These are phyloP conservation scores for Sceliomorpha sp. DNA, from an alignment of 2,888 invertebrate genomes.

Conservation along the genomic window DNA sequence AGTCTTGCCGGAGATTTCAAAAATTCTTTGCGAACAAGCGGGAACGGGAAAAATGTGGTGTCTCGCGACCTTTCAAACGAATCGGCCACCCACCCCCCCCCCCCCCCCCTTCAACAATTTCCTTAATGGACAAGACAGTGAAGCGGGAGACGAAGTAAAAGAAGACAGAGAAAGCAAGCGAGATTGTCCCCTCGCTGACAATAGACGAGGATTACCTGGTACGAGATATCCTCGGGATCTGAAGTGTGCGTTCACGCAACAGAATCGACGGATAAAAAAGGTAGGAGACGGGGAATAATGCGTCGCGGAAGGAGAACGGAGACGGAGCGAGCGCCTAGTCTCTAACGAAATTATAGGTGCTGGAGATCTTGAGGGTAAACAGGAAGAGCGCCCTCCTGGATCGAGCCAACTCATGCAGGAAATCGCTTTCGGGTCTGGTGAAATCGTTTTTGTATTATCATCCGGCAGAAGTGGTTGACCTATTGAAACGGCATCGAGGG, in stretches of 20 bases:
- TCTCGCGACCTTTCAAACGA: too few species aligned
- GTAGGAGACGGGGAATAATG: constrained; percentile 42
- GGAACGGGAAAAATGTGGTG: too few species aligned
- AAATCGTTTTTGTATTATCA: constrained; percentile 59
- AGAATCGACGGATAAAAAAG: constrained; percentile 56
- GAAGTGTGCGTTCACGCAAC: constrained; percentile 67
- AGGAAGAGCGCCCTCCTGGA: constrained; percentile 67
- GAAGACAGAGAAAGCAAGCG: constrained; percentile 23
- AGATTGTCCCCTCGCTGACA: constrained; percentile 59
- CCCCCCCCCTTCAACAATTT: too few species aligned
- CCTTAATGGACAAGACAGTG: too few species aligned
- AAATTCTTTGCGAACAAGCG: too few species aligned
- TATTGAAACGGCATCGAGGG: constrained; percentile 61
- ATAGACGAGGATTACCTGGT: constrained; percentile 56
- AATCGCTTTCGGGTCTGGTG: constrained; percentile 68
- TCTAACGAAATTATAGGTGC: constrained; percentile 78
- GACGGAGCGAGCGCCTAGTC: too few species aligned
- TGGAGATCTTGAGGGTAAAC: constrained; percentile 77
- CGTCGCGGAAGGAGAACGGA: too few species aligned
- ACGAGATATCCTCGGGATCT: constrained; percentile 45
- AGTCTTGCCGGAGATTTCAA: too few species aligned
- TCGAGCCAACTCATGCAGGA: constrained; percentile 75
- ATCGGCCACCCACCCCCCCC: too few species aligned
- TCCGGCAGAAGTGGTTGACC: constrained; percentile 71
- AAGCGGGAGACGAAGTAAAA: too few species aligned